Conservation (phyloP, 2,113 vertebrate genomes). For the Oncorhynchus keta region DNA sequence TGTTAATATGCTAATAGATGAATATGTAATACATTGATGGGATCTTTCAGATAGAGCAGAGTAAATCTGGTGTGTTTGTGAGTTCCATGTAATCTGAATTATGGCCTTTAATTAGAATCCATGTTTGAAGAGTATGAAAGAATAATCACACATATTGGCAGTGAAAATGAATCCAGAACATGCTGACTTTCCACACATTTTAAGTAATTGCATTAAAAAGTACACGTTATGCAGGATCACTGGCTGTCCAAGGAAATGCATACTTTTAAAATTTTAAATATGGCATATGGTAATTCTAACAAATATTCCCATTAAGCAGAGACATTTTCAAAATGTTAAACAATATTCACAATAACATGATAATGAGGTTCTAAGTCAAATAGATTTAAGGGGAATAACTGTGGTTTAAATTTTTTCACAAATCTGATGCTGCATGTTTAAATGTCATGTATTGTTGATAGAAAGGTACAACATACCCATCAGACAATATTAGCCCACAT, state of each 20-base stretch:
- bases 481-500: not conserved
- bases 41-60: slow-evolving; percentile 26
- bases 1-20: slow-evolving; percentile 33
- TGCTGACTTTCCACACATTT: slow-evolving; percentile 20
- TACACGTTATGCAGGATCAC: slow-evolving; percentile 8
- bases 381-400: slow-evolving; percentile 3
- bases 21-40: slow-evolving; percentile 38
- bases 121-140: slow-evolving; percentile 21
- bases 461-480: not conserved
- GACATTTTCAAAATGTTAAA: slow-evolving; percentile 28
- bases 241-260: slow-evolving; percentile 4
- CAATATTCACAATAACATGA: slow-evolving; percentile 18
- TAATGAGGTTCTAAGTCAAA: slow-evolving; percentile 30
- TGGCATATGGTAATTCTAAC: slow-evolving; percentile 3
- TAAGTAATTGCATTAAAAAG: slow-evolving; percentile 2
- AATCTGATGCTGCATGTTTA: not conserved
- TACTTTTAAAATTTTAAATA: not conserved
- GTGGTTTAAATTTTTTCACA: slow-evolving; percentile 8
- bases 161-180: slow-evolving; percentile 26
- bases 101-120: slow-evolving; percentile 42
- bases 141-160: slow-evolving; percentile 24
- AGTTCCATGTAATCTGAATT: slow-evolving; percentile 21
- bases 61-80: slow-evolving; percentile 7
- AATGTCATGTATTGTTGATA: not conserved
- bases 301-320: slow-evolving; percentile 29